phyloP scores from a whole-genome alignment of 1,140 invertebrate species.

The Drosophila ficusphila region DNA sequence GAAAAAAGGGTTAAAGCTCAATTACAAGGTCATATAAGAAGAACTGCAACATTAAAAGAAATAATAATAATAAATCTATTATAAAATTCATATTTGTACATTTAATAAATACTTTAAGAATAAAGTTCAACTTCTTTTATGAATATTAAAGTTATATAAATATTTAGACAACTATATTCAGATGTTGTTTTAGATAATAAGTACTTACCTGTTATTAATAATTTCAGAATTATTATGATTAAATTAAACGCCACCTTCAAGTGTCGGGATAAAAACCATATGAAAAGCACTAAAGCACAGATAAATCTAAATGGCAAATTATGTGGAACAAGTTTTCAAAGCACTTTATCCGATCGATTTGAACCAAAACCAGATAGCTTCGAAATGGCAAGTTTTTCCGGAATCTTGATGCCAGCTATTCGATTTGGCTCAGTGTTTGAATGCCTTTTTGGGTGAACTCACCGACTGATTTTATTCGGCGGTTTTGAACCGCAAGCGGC shows the following conservation, averaged over 20 bases:
- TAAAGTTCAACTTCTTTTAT: too few species aligned
- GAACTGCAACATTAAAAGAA: too few species aligned
- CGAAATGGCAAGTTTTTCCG: background rate
- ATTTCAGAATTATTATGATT: too few species aligned
- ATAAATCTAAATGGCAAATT: background rate
- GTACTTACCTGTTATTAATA: too few species aligned
- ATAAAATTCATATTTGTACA: too few species aligned
- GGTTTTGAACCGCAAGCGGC: slow-evolving; percentile 3
- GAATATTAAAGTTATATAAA: too few species aligned
- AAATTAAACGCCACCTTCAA: too few species aligned
- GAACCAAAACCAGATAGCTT: background rate
- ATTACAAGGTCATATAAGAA: too few species aligned
- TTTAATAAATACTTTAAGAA: too few species aligned
- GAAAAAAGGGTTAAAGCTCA: background rate
- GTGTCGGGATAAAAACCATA: too few species aligned
- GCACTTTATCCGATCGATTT: background rate
- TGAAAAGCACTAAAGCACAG: background rate
- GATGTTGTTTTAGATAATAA: too few species aligned
- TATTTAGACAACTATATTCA: too few species aligned
- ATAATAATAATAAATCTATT: background rate
- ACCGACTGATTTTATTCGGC: background rate
- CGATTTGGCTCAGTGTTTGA: background rate
- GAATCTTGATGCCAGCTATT: background rate
- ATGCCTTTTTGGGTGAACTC: background rate
- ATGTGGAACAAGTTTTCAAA: background rate